Evolutionary conservation across 2,888 invertebrate species (phyloP).

Genomic region (Ormyrus rosae): DNA sequence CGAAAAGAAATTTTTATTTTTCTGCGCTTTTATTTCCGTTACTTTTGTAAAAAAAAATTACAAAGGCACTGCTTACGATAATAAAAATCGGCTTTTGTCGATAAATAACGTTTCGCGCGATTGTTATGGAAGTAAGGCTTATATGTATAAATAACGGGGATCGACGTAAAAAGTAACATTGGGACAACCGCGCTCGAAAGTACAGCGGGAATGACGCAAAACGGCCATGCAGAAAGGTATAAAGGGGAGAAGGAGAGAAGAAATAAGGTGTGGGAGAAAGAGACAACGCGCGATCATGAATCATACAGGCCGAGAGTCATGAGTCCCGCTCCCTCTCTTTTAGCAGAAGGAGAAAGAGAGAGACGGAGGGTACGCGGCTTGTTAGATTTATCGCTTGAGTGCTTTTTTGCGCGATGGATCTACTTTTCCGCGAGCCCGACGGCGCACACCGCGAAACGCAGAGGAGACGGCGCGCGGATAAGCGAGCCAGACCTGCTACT

Average conservation of each 20-base stretch:
- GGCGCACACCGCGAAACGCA: slow-evolving; percentile 5
- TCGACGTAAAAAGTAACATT: slow-evolving; percentile 1
- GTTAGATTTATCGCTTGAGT: slow-evolving; percentile 69
- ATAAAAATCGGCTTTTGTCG: too few species aligned
- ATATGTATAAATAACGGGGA: neutral
- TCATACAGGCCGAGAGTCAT: slow-evolving; percentile 64
- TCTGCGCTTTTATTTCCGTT: too few species aligned
- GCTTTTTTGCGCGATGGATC: slow-evolving; percentile 64
- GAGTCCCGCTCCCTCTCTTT: slow-evolving; percentile 59
- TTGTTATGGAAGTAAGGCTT: too few species aligned
- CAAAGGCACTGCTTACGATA: too few species aligned
- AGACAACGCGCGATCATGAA: slow-evolving; percentile 66
- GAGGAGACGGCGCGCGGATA: slow-evolving; percentile 38
- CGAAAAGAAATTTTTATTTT: too few species aligned
- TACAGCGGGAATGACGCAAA: neutral
- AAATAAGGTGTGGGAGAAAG: slow-evolving; percentile 16
- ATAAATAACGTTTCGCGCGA: too few species aligned
- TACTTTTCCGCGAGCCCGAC: slow-evolving; percentile 64
- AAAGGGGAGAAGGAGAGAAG: slow-evolving; percentile 10
- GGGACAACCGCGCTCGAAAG: slow-evolving; percentile 3
- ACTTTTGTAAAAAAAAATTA: too few species aligned
- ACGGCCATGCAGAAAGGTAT: slow-evolving; percentile 10
- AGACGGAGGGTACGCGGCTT: slow-evolving; percentile 56
- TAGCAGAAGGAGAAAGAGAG: neutral
- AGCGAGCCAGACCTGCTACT: slow-evolving; percentile 10